A percentile compares a stretch with the other conserved stretches of the same genome.
phyloP scores from a whole-genome alignment of 2,888 invertebrate genomes.

The Coenonympha arcania region DNA sequence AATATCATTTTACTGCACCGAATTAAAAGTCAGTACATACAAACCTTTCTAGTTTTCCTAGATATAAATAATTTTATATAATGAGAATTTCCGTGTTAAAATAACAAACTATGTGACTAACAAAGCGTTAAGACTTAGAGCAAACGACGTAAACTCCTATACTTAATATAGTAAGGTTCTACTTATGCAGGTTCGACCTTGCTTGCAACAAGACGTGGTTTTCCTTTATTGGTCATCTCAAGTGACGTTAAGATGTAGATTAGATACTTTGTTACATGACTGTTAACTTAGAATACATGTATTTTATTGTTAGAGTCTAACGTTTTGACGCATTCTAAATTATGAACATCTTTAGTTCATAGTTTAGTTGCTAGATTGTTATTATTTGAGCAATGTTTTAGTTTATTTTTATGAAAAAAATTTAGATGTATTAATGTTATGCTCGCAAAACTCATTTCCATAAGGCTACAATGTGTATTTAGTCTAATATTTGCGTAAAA shows the following conservation, averaged over 20 bases:
- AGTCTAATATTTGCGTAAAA: too few relatives aligned
- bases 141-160: conserved; percentile 9
- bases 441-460: too few relatives aligned
- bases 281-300: conserved; percentile 6
- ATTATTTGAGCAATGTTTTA: too few relatives aligned
- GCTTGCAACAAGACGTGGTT: conserved; percentile 17
- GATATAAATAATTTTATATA: too few relatives aligned
- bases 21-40: too few relatives aligned
- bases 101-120: conserved; percentile 8
- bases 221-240: conserved; percentile 25
- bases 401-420: too few relatives aligned
- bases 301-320: not conserved
- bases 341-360: too few relatives aligned
- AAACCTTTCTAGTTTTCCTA: too few relatives aligned
- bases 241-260: conserved; percentile 22
- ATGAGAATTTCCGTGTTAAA: conserved; percentile 4
- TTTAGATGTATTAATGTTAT: too few relatives aligned
- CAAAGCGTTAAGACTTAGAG: conserved; percentile 16
- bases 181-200: conserved; percentile 11
- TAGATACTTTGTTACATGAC: conserved; percentile 15
- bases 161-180: conserved; percentile 1
- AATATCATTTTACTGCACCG: too few relatives aligned
- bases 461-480: too few relatives aligned
- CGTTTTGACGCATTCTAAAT: not conserved
- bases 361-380: too few relatives aligned